Evolutionary conservation across 35 echinoderm and acorn worm genomes (phyloP).

Genomic region (Chiridota heheva): DNA sequence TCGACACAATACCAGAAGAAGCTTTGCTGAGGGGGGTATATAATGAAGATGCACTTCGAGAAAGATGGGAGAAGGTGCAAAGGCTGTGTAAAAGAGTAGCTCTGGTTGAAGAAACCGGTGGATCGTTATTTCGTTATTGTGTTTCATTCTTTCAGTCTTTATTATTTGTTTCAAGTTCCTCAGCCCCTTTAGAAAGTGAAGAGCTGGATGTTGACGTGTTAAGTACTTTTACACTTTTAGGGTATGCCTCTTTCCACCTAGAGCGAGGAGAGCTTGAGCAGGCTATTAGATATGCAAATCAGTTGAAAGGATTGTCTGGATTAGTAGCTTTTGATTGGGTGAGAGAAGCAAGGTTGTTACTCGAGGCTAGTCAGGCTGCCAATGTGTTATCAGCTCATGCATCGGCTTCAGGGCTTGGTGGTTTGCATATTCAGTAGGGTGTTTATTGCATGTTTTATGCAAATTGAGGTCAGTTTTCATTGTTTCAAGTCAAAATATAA

Average conservation of each 20-base stretch:
- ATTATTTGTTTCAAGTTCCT: conserved; percentile 59
- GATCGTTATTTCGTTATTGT: conserved; percentile 72
- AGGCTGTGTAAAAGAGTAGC: conserved; percentile 71
- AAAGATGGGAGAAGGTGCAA: conserved; percentile 77
- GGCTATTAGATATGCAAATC: conserved; percentile 87
- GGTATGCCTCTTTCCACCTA: conserved; percentile 72
- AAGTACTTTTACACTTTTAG: conserved; percentile 79
- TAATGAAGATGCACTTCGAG: conserved; percentile 69
- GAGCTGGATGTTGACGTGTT: conserved; percentile 52
- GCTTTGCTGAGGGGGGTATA: conserved; percentile 76
- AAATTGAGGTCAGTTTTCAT: too few relatives aligned
- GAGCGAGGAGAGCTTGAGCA: conserved; percentile 92
- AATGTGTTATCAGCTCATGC: conserved; percentile 81
- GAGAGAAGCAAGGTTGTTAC: conserved; percentile 86
- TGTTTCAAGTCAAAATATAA: too few relatives aligned
- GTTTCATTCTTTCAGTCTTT: conserved; percentile 91
- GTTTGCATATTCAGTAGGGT: conserved; percentile 74
- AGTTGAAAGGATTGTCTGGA: conserved; percentile 84
- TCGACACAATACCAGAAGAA: conserved; percentile 76
- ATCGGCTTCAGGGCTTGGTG: conserved; percentile 86
- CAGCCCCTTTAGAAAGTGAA: conserved; percentile 53
- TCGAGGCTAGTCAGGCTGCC: conserved; percentile 89
- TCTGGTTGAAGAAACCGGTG: conserved; percentile 83
- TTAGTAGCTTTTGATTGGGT: conserved; percentile 91
- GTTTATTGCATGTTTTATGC: not conserved